Percentiles rank a stretch among this genome's conserved stretches.
These are phyloP conservation scores for Bombus huntii DNA, from an alignment of 1,140 invertebrate genomes.

Conservation along the genomic window DNA sequence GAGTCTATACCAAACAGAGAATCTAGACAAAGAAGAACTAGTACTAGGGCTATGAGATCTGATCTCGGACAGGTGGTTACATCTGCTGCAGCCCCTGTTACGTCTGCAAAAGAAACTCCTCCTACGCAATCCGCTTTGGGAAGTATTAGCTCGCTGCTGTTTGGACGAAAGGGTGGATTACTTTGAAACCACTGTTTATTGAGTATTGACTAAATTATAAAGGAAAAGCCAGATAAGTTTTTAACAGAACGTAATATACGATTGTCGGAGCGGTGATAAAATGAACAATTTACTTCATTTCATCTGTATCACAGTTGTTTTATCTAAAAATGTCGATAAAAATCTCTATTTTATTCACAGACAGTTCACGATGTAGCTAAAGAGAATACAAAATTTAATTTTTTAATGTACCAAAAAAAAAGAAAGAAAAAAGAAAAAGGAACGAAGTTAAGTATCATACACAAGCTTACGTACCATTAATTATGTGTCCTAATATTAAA, in stretches of 20 bases:
- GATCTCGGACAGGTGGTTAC: slow-evolving; percentile 86
- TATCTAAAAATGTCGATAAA: neutral
- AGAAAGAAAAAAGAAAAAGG: too few species aligned
- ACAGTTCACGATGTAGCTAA: neutral
- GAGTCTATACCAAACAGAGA: slow-evolving; percentile 19
- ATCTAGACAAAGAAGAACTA: slow-evolving; percentile 76
- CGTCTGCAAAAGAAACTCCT: slow-evolving; percentile 78
- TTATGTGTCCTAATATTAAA: too few species aligned
- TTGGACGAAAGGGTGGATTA: slow-evolving; percentile 91
- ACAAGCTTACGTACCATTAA: neutral
- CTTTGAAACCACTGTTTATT: slow-evolving; percentile 82
- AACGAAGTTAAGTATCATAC: neutral
- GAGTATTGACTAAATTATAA: slow-evolving; percentile 6
- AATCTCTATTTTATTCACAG: neutral
- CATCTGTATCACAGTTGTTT: neutral
- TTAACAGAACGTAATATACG: neutral
- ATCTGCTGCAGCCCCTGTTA: slow-evolving; percentile 71
- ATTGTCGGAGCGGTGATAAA: slow-evolving; percentile 44
- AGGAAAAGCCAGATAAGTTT: neutral
- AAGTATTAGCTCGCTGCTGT: slow-evolving; percentile 90
- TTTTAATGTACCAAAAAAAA: neutral
- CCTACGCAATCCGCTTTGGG: slow-evolving; percentile 86
- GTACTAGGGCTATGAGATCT: slow-evolving; percentile 81
- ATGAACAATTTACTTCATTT: neutral
- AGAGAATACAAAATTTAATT: neutral